These are phyloP conservation scores for Manis pentadactyla DNA, from an alignment of 2,797 vertebrate species.

Conservation along the genomic window DNA sequence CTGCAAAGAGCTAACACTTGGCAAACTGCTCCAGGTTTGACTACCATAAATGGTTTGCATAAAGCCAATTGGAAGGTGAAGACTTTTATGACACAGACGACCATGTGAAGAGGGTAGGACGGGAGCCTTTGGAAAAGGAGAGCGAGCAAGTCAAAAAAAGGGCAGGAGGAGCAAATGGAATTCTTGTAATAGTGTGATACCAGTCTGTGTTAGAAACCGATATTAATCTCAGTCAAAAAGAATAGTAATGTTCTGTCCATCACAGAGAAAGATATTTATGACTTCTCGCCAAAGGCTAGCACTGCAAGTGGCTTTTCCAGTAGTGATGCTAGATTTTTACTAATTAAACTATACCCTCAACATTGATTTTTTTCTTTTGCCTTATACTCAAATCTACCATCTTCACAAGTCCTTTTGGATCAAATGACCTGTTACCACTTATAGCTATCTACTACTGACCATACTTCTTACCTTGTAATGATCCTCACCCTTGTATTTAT, in stretches of 20 bases:
- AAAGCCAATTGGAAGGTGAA: background rate
- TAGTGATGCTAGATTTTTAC: background rate
- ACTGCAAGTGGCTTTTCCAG: background rate
- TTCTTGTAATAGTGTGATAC: background rate
- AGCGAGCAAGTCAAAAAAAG: background rate
- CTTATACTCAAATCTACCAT: background rate
- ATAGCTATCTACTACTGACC: background rate
- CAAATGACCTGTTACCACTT: background rate
- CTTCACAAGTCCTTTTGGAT: background rate
- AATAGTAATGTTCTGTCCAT: background rate
- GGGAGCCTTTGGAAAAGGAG: background rate
- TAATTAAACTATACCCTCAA: background rate
- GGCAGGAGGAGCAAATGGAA: background rate
- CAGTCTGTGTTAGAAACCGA: background rate
- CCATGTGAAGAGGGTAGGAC: background rate
- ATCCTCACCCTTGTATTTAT: background rate
- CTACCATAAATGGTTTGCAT: background rate
- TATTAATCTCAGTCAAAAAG: background rate
- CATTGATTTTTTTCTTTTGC: background rate
- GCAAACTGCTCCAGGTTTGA: constrained; percentile 4
- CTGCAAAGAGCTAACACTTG: background rate
- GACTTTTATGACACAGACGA: background rate
- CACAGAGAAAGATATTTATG: background rate
- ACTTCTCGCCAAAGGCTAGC: background rate
- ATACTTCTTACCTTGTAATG: background rate